These are phyloP conservation scores for Donacobius atricapilla DNA, from an alignment of 2,113 vertebrate genomes.

Conservation along the genomic window DNA sequence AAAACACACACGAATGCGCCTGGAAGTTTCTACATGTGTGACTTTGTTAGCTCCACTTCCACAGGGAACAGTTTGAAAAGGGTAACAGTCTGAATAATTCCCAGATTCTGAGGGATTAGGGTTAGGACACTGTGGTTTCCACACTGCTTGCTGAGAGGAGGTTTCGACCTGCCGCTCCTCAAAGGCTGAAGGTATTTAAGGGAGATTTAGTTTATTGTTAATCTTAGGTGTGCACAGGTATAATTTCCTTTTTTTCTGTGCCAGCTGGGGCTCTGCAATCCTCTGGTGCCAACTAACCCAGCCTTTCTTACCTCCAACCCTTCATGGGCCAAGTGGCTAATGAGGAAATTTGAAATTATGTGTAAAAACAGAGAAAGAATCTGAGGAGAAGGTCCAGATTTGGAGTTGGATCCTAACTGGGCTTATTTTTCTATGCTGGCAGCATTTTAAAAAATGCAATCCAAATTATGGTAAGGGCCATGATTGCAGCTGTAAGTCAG, in stretches of 20 bases:
- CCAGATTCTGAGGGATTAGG: background rate
- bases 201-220: conserved; percentile 34
- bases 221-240: conserved; percentile 14
- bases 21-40: background rate
- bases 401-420: background rate
- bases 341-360: conserved; percentile 14
- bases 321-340: background rate
- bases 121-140: background rate
- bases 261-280: background rate
- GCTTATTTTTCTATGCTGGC: conserved; percentile 1
- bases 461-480: background rate
- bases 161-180: background rate
- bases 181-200: background rate
- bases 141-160: background rate
- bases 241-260: conserved; percentile 29
- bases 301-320: background rate
- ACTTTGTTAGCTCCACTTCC: background rate
- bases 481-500: background rate
- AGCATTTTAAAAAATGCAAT: background rate
- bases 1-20: rapidly evolving
- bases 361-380: background rate
- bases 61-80: background rate
- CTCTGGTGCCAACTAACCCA: background rate
- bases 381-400: background rate
- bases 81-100: background rate